Base-by-base conservation (phyloP, 2,888 invertebrate species). In the Agonopterix subpropinquella region DNA sequence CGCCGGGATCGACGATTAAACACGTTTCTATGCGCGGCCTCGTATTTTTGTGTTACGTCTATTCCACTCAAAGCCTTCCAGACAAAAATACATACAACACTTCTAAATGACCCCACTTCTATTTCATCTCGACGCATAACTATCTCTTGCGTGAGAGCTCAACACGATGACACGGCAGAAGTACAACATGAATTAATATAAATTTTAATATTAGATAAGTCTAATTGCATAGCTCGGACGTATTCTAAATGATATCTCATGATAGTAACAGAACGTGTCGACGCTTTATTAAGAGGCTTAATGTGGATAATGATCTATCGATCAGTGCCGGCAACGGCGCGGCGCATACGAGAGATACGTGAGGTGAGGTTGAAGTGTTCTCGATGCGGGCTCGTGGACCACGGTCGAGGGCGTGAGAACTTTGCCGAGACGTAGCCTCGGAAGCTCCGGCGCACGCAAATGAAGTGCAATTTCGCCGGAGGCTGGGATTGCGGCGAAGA, bases 1-100 rank as follows among this genome's bases (percentile, higher is more conserved):
- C 79, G 67, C 68, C 65, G 63, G 65, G 70, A 71, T 70, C 67
- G 76, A 64, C 77, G 73, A 87, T 88, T 88, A 87, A 81, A 81
- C 88, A 88, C 86, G 88, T 84, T 83, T 73, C 79, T 88, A 88
- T 88, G 88, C 88, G 69, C 63, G 65, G 80, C 64, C 82, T 81
- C 87, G 88, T 83, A 82, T 77, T 77, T 80, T 80, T 74, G 67
- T 73, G 69, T 70, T 64, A 64, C 62, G 53, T 57, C 63, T 60
- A 64, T 59, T 59, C 55, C 51, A 52, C 53, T 56, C 59, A 43
- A 53, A 54, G 54, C 42, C 11, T 42, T 11, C 39, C 39, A n/a
- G n/a, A 53, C 50, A 59, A 67, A 69, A 73, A 71, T 70, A 67
- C 9, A 10, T 11, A 65, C 59, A 59, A 65, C 65, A 61, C 61